Percentiles rank a stretch among this genome's conserved stretches.
Conservation (phyloP, 30 jellyfish, hydroid and myxozoan genomes). For the Aurelia coerulea region DNA sequence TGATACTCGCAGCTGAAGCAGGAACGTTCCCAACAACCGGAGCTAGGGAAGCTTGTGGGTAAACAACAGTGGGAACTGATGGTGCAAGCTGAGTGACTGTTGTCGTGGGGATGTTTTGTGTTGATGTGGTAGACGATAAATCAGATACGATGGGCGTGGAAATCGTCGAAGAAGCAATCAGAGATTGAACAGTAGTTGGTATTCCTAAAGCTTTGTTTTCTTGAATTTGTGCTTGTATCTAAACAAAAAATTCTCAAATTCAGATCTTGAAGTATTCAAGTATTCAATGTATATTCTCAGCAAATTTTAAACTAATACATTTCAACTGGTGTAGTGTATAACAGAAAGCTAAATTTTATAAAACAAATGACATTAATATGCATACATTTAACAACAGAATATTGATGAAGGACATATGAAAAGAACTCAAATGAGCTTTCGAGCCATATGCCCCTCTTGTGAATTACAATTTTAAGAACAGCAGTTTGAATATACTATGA, state of each 20-base stretch:
- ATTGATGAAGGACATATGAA: too few relatives aligned
- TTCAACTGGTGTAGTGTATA: too few relatives aligned
- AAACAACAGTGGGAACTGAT: not conserved
- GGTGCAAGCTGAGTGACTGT: not conserved
- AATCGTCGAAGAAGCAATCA: constrained; percentile 3
- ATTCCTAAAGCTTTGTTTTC: constrained; percentile 45
- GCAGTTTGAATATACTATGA: too few relatives aligned
- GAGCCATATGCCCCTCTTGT: too few relatives aligned
- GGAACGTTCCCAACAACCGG: not conserved
- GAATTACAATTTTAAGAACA: too few relatives aligned
- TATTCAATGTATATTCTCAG: too few relatives aligned
- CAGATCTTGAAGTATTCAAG: too few relatives aligned
- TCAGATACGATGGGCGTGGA: not conserved
- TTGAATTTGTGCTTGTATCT: constrained; percentile 45
- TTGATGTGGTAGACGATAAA: not conserved
- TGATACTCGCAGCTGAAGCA: not conserved
- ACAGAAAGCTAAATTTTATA: too few relatives aligned
- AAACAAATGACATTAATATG: too few relatives aligned
- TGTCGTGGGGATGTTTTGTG: not conserved
- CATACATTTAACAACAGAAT: too few relatives aligned
- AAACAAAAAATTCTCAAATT: not conserved
- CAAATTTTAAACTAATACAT: too few relatives aligned
- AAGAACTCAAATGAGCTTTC: too few relatives aligned
- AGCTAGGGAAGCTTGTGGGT: not conserved
- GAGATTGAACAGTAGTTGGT: constrained; percentile 14